These are phyloP conservation scores for Amiota mariae DNA, from an alignment of 2,888 invertebrate genomes.

Conservation along the genomic window DNA sequence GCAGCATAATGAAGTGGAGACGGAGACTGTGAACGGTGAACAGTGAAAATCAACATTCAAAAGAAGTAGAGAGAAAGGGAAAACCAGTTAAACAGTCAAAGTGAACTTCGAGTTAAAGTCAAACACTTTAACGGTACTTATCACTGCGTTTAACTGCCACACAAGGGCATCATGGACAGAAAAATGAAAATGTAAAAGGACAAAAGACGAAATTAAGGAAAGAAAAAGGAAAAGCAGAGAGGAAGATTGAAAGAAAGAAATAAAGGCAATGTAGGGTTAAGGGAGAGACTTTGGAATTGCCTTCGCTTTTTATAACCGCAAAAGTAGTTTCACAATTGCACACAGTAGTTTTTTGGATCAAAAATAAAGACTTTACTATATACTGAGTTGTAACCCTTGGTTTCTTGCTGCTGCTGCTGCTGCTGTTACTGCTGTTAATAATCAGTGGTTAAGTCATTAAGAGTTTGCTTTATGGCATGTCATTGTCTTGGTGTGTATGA, in stretches of 20 bases:
- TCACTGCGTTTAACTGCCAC: slow-evolving; percentile 5
- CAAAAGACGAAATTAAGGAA: not conserved
- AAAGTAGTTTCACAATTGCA: slow-evolving; percentile 18
- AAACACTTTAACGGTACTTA: slow-evolving; percentile 26
- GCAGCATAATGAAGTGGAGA: not conserved
- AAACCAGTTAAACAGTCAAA: slow-evolving; percentile 1
- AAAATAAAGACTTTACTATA: not conserved
- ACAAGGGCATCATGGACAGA: not conserved
- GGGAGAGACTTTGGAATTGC: not conserved
- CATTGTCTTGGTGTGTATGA: not conserved
- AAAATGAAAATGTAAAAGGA: not conserved
- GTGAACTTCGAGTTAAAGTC: slow-evolving; percentile 12
- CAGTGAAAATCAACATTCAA: not conserved
- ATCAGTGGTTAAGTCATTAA: slow-evolving; percentile 28
- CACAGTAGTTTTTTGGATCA: slow-evolving; percentile 16
- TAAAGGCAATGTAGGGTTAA: not conserved
- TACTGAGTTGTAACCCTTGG: not conserved
- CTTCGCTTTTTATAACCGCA: not conserved
- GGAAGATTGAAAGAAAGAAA: not conserved
- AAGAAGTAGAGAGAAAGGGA: not conserved
- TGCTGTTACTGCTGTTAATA: slow-evolving; percentile 9
- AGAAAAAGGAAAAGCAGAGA: not conserved
- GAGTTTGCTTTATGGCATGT: slow-evolving; percentile 15
- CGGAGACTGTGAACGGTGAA: not conserved
- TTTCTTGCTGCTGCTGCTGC: not conserved